Percentiles rank a stretch among this genome's conserved stretches.
phyloP scores from a whole-genome alignment of 2,797 vertebrate genomes.

The Anguilla obscura region DNA sequence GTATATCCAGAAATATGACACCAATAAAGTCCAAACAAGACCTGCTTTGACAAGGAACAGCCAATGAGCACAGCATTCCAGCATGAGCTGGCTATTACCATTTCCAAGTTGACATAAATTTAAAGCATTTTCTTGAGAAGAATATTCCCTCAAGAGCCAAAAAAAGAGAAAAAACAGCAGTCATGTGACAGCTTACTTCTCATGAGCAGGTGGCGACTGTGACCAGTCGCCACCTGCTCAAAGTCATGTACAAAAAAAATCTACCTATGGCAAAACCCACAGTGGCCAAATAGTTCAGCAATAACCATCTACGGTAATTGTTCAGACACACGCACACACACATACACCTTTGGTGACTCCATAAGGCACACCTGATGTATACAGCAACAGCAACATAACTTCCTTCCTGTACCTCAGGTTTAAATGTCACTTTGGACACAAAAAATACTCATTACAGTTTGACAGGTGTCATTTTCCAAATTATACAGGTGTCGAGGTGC shows the following conservation, averaged over 20 bases:
- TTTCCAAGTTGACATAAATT: neutral
- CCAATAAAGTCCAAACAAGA: conserved; percentile 13
- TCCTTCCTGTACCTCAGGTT: neutral
- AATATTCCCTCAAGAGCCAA: neutral
- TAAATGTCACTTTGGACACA: neutral
- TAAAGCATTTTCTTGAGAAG: conserved; percentile 1
- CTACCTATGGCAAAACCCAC: conserved; percentile 6
- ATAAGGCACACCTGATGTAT: neutral
- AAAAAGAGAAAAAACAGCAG: neutral
- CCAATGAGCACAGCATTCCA: neutral
- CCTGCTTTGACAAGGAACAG: conserved; percentile 1
- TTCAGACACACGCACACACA: neutral
- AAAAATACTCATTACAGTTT: neutral
- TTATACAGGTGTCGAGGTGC: neutral
- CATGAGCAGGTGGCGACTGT: neutral
- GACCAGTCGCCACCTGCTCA: neutral
- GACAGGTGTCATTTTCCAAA: neutral
- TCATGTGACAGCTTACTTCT: neutral
- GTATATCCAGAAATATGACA: neutral
- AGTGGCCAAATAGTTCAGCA: neutral
- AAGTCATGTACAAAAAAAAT: conserved; percentile 4
- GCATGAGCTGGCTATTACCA: neutral
- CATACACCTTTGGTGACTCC: neutral
- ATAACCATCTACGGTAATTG: neutral
- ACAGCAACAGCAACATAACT: neutral